Evolutionary conservation across 2,113 vertebrate species (phyloP), one percentile per base, ranked within the genome.

Genomic region (Sylvia atricapilla): DNA sequence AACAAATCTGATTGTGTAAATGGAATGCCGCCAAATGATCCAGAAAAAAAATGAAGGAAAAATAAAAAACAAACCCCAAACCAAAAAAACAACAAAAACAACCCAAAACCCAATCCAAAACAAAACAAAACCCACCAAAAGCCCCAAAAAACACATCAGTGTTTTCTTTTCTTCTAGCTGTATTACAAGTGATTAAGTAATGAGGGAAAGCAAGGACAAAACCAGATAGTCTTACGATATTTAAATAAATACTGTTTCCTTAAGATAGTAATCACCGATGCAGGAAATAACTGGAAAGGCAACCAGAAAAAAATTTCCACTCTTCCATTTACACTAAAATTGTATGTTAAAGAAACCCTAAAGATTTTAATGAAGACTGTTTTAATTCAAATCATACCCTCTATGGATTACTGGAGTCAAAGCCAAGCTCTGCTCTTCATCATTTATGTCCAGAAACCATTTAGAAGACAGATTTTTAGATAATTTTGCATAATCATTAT

Each of bases 111-210:
- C 37, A 37, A 37, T 10, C 37, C 37, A 37, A 37, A 37, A 8
- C 37, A 37, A 37, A 37, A 37, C 37, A 37, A 37, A 37, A 37
- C 37, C 37, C 10, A 37, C 37, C 37, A 37, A 37, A 37, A 37
- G 37, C 37, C 37, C 37, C 37, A 31, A 7, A 7, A 1, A 39
- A 15, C 5, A 1, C 6, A n/a, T 11, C 11, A 19, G 8, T 13
- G 19, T 39, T 82, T 76, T 47, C 15, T 74, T 72, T 55, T 58
- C 46, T 90, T 92, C 19, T 50, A 39, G 16, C 46, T 46, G 35
- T 33, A 10, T n/a, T 43, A 15, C 2, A 46, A 70, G 21, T 56
- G 39, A 67, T 31, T 52, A 70, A 75, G 10, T 24, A 88, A 11
- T 30, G 18, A 7, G 23, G 17, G 20, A 4, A 76, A 23, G 6